Conservation (phyloP, 2,888 invertebrate species). For the Eudemis profundana region DNA sequence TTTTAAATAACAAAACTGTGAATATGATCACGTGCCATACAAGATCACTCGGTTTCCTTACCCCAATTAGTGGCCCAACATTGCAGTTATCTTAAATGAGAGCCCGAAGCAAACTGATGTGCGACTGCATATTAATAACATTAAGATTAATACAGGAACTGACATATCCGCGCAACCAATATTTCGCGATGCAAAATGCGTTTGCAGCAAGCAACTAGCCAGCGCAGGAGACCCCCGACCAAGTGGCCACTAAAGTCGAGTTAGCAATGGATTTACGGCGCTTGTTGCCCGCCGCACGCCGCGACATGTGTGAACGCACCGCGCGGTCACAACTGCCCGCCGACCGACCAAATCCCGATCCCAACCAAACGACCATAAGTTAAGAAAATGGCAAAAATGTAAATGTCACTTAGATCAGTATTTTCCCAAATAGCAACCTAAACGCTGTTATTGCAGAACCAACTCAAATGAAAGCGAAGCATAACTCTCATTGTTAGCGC, state of each 20-base stretch:
- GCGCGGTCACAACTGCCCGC: conserved; percentile 60
- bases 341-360: conserved; percentile 50
- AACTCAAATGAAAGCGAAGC: too few relatives aligned
- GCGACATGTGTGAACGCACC: conserved; percentile 73
- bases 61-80: too few relatives aligned
- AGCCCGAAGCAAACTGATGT: too few relatives aligned
- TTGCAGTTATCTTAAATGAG: too few relatives aligned
- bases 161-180: conserved; percentile 5
- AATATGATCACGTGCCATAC: too few relatives aligned
- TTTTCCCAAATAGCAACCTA: too few relatives aligned
- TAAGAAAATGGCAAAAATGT: too few relatives aligned
- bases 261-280: conserved; percentile 80
- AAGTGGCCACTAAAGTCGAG: conserved; percentile 68
- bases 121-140: background rate
- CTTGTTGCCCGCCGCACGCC: conserved; percentile 56
- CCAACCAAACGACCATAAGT: conserved; percentile 73
- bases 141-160: conserved; percentile 1
- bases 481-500: background rate
- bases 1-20: too few relatives aligned
- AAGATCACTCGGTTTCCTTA: too few relatives aligned
- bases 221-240: conserved; percentile 54
- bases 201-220: conserved; percentile 61
- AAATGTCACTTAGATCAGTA: too few relatives aligned
- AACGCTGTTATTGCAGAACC: too few relatives aligned
- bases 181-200: conserved; percentile 59